Evolutionary conservation across 2,797 vertebrate genomes (phyloP).

Genomic region (Spinibarbus caldwelli): DNA sequence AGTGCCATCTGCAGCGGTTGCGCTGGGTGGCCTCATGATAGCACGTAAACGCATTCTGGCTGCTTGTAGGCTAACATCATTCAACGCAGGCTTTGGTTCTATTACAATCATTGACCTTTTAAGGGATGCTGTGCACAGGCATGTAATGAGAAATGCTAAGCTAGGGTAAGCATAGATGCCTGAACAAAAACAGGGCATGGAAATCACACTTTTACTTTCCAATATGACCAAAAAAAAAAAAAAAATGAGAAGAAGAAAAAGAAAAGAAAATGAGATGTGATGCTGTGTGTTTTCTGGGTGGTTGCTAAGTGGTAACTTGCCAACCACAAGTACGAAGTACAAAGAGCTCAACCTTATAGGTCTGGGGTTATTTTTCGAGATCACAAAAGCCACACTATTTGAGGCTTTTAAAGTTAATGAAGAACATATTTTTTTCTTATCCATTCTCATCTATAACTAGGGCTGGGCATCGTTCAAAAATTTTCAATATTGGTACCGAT

Average conservation of each 20-base stretch:
- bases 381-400: neutral
- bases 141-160: slow-evolving; percentile 10
- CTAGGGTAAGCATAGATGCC: neutral
- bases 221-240: neutral
- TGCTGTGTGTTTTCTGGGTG: neutral
- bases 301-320: neutral
- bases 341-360: neutral
- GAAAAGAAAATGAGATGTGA: neutral
- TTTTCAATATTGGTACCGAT: too few species aligned
- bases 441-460: neutral
- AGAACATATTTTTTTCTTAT: too few species aligned
- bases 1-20: slow-evolving; percentile 33
- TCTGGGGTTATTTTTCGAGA: neutral
- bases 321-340: neutral
- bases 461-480: too few species aligned
- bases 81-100: neutral
- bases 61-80: slow-evolving; percentile 8
- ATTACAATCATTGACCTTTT: slow-evolving; percentile 9
- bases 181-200: neutral
- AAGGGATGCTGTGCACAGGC: neutral
- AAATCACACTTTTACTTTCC: neutral
- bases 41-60: neutral
- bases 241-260: neutral
- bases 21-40: slow-evolving; percentile 14
- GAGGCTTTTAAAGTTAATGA: neutral